phyloP scores from a whole-genome alignment of 2,113 vertebrate species.

The Bos javanicus region DNA sequence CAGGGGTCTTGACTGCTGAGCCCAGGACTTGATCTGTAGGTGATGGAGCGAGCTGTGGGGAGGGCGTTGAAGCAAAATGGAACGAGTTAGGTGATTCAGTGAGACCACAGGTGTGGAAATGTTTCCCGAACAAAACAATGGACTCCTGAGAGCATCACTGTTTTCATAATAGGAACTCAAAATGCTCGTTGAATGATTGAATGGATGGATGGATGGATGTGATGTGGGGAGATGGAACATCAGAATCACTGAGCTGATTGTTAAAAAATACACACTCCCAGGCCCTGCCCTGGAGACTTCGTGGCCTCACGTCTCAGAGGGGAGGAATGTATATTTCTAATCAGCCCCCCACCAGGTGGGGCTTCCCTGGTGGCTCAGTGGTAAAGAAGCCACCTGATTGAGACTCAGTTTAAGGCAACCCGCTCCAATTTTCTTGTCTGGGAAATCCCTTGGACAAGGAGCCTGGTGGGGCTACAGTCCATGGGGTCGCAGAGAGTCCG shows the following conservation, averaged over 20 bases:
- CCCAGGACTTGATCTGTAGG: background rate
- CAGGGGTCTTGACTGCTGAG: background rate
- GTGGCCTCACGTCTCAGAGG: background rate
- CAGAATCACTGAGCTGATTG: background rate
- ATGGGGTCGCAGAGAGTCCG: background rate
- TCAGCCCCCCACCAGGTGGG: background rate
- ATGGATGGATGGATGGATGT: background rate
- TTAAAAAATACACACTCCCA: background rate
- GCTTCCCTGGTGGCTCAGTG: background rate
- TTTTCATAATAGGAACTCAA: background rate
- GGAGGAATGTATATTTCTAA: background rate
- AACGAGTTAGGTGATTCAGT: accelerated
- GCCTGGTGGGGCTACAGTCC: background rate
- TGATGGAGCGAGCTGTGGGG: accelerated
- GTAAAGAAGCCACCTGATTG: background rate
- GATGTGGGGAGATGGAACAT: background rate
- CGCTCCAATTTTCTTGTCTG: background rate
- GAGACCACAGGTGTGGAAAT: too few relatives aligned
- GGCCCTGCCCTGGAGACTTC: background rate
- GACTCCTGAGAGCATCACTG: accelerated
- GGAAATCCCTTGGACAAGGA: background rate
- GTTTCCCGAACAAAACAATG: background rate
- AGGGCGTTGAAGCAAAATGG: background rate
- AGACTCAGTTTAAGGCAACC: background rate
- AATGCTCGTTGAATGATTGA: background rate